Evolutionary conservation across 2,113 vertebrate species (phyloP), one percentile per base, ranked within the genome.

Genomic region (Apodemus sylvaticus): DNA sequence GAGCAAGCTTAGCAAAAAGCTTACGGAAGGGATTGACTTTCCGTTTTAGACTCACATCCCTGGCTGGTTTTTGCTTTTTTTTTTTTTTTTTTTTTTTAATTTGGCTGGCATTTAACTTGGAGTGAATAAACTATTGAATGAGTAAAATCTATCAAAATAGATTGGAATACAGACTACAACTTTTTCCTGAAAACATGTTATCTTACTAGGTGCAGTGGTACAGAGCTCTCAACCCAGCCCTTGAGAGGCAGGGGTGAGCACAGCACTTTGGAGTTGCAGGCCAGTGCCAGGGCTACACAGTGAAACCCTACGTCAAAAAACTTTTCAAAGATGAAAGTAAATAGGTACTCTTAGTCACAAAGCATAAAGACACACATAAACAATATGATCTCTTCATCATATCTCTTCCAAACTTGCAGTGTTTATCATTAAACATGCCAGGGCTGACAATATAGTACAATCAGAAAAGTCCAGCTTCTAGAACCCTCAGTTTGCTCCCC

Each of bases 61-160:
- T 94, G 34, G 22, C 24, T 81, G 11, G 5, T n/a, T 42, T 26
- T 58, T 36, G 9, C 3, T 36, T 31, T 77, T 22, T n/a, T 55
- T 53, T 86, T 77, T 82, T 53, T 76, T 87, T 64, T 78, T 86
- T 77, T 82, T 53, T 76, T 87, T 64, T 78, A n/a, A 64, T 58
- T 77, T 93, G 88, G 34, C 78, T 95, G 14, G 60, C 62, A 83
- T 79, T 96, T 96, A 92, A 86, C 42, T 97, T 93, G 70, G 55
- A 90, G 48, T 94, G 81, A 96, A 86, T 31, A 94, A 91, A 91
- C 68, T 81, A 29, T 71, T 83, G 24, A 45, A 62, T 83, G 60
- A 83, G 60, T 83, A 62, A 42, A 83, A 26, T 45, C 24, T 83
- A 62, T 62, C 62, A 62, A 55, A n/a, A 60, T 66, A 62, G 17